phyloP scores from a whole-genome alignment of 2,797 vertebrate genomes.

The Prionace glauca region DNA sequence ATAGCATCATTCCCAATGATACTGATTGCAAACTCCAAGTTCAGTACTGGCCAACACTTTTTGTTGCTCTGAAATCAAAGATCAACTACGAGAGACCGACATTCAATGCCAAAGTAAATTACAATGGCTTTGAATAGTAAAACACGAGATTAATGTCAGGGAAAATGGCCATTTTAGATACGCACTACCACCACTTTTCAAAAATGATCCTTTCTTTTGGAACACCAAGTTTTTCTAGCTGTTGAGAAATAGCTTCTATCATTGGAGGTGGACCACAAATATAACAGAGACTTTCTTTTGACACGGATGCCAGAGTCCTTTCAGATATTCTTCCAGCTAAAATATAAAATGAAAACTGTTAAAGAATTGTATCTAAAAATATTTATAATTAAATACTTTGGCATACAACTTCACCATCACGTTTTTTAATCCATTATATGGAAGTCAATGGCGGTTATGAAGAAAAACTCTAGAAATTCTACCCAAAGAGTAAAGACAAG shows the following conservation, averaged over 20 bases:
- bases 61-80: neutral
- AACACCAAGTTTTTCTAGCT: conserved; percentile 64
- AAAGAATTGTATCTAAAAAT: conserved; percentile 35
- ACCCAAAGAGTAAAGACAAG: too few relatives aligned
- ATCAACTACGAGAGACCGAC: neutral
- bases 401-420: neutral
- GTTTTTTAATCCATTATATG: neutral
- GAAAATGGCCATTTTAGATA: neutral
- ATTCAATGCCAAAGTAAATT: neutral
- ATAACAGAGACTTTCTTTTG: conserved; percentile 75
- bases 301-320: conserved; percentile 62
- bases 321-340: conserved; percentile 78
- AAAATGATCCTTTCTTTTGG: conserved; percentile 72
- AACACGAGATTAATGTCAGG: neutral
- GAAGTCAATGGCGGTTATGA: neutral
- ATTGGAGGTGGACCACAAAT: conserved; percentile 93
- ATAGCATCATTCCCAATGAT: neutral
- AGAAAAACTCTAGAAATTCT: neutral
- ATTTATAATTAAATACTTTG: neutral
- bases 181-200: conserved; percentile 92
- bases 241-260: conserved; percentile 76
- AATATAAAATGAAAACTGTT: conserved; percentile 43
- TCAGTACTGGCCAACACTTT: neutral
- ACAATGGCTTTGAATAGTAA: neutral
- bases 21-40: neutral